These are phyloP conservation scores for Vombatus ursinus DNA, from an alignment of 2,113 vertebrate species.

Conservation along the genomic window DNA sequence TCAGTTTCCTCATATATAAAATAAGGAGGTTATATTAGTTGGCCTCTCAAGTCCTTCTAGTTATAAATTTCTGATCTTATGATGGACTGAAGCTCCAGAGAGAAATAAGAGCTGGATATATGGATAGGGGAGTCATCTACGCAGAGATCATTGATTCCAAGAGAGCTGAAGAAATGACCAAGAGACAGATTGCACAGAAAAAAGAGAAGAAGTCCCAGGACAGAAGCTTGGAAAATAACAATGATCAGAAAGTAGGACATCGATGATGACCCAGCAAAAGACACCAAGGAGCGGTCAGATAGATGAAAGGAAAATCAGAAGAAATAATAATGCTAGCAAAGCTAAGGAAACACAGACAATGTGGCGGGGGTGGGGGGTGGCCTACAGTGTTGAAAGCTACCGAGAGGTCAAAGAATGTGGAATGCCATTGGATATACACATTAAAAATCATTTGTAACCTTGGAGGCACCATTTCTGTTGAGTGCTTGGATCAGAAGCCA, in stretches of 20 bases:
- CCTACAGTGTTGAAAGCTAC: not conserved
- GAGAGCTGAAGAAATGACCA: not conserved
- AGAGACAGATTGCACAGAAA: not conserved
- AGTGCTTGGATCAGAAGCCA: not conserved
- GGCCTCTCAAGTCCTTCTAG: not conserved
- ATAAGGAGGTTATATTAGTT: not conserved
- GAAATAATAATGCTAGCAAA: not conserved
- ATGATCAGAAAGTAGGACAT: not conserved
- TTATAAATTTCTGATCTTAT: not conserved
- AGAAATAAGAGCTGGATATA: not conserved
- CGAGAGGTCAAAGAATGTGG: not conserved
- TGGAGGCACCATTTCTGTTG: not conserved
- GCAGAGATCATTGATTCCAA: not conserved
- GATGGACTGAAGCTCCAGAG: not conserved
- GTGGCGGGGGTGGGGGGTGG: accelerated
- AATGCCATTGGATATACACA: not conserved
- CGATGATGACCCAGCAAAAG: not conserved
- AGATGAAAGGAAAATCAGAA: not conserved
- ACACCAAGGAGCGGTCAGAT: not conserved
- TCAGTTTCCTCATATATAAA: not conserved
- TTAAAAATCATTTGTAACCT: not conserved
- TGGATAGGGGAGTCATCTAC: not conserved
- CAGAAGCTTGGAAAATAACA: not conserved
- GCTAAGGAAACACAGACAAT: not conserved
- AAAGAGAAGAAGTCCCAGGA: not conserved